Conservation (phyloP, 1,140 invertebrate species). For the Ceratina japonica region DNA sequence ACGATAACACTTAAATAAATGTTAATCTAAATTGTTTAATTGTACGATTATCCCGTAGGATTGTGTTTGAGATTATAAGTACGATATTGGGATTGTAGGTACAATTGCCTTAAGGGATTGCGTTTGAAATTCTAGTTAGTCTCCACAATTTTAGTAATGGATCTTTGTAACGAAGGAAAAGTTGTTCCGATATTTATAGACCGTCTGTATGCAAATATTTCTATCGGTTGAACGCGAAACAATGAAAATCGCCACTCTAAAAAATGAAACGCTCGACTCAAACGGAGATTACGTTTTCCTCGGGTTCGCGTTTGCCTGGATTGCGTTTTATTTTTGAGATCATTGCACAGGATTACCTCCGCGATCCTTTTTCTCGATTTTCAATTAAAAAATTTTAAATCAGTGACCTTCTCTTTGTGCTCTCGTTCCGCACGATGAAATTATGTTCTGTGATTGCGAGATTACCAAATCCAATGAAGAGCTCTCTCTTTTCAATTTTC, state of each 20-base stretch:
- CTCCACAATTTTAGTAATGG: background rate
- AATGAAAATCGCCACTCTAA: constrained; percentile 28
- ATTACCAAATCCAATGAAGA: too few relatives aligned
- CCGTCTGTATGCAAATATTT: background rate
- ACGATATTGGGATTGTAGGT: too few relatives aligned
- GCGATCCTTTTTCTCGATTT: background rate
- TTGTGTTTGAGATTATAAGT: too few relatives aligned
- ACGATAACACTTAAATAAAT: background rate
- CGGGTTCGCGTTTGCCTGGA: background rate
- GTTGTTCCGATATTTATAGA: background rate
- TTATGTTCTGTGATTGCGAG: too few relatives aligned
- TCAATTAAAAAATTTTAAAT: too few relatives aligned
- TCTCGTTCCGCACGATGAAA: too few relatives aligned
- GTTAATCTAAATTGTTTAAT: too few relatives aligned
- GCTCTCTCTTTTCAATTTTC: too few relatives aligned
- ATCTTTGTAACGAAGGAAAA: background rate
- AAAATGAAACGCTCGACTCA: constrained; percentile 22
- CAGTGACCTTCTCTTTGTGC: too few relatives aligned
- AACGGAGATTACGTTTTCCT: background rate
- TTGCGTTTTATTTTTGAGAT: background rate
- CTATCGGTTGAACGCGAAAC: background rate
- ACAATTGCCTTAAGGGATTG: background rate
- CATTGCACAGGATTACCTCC: too few relatives aligned
- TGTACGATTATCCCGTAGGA: too few relatives aligned
- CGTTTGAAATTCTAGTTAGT: background rate